Conservation (phyloP, 2,797 vertebrate genomes). For the Smutsia temminckii region DNA sequence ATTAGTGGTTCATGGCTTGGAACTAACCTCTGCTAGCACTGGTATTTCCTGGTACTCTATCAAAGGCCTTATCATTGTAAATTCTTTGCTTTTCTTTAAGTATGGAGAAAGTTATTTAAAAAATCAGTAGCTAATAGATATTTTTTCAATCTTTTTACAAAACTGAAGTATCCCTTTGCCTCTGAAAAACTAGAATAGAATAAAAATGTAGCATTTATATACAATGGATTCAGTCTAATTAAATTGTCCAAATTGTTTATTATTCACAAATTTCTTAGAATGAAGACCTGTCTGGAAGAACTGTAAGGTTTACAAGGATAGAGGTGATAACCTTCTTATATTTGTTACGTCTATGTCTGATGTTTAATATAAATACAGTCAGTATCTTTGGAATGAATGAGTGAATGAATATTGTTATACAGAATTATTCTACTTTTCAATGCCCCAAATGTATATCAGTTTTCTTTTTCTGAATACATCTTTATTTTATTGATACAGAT, state of each 20-base stretch:
- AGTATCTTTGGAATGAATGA: background rate
- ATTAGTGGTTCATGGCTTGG: background rate
- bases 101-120: background rate
- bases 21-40: background rate
- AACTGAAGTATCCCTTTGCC: background rate
- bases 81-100: slow-evolving; percentile 8
- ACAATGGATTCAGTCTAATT: background rate
- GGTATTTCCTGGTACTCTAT: background rate
- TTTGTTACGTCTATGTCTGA: background rate
- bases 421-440: background rate
- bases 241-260: background rate
- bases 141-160: background rate
- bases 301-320: background rate
- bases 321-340: background rate
- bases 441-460: background rate
- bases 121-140: background rate
- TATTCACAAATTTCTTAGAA: background rate
- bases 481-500: background rate
- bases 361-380: background rate
- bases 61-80: background rate
- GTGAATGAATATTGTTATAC: background rate
- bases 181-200: background rate
- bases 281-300: background rate
- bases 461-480: background rate
- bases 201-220: background rate